A percentile compares a stretch with the other conserved stretches of the same genome.
phyloP scores from a whole-genome alignment of 2,888 invertebrate genomes.

The Tinea trinotella region DNA sequence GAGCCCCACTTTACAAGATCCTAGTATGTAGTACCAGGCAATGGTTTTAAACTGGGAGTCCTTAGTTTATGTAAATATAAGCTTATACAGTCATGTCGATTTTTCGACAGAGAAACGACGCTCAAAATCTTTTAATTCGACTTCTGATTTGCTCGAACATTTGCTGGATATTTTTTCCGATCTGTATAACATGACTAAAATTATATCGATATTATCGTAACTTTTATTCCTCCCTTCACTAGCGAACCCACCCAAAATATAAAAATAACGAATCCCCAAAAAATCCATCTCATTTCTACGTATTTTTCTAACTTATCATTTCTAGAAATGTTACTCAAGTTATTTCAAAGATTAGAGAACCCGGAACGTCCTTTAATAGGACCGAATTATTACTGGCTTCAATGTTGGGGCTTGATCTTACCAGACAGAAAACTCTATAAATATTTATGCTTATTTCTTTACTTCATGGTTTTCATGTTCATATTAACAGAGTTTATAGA shows the following conservation, averaged over 20 bases:
- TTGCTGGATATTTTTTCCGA: too few relatives aligned
- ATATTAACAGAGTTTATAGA: conserved; percentile 49
- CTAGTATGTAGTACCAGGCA: too few relatives aligned
- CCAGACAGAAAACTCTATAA: conserved; percentile 34
- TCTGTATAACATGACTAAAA: too few relatives aligned
- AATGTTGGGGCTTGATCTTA: conserved; percentile 56
- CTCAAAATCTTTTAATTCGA: too few relatives aligned
- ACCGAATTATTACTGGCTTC: conserved; percentile 46
- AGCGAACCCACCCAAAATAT: background rate
- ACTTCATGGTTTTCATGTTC: conserved; percentile 43
- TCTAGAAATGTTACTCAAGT: background rate
- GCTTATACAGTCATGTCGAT: too few relatives aligned
- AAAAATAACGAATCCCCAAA: background rate
- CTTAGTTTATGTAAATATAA: too few relatives aligned
- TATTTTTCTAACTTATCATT: background rate
- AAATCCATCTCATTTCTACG: background rate
- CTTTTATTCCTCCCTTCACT: too few relatives aligned
- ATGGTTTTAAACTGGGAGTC: too few relatives aligned
- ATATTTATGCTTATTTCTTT: conserved; percentile 42
- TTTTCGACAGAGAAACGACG: too few relatives aligned
- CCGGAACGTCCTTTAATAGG: conserved; percentile 46
- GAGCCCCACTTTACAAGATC: too few relatives aligned
- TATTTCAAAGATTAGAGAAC: conserved; percentile 35
- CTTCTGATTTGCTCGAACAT: too few relatives aligned
- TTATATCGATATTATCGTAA: too few relatives aligned